These are phyloP conservation scores for Theocolax elegans DNA, from an alignment of 1,140 invertebrate species.

Conservation along the genomic window DNA sequence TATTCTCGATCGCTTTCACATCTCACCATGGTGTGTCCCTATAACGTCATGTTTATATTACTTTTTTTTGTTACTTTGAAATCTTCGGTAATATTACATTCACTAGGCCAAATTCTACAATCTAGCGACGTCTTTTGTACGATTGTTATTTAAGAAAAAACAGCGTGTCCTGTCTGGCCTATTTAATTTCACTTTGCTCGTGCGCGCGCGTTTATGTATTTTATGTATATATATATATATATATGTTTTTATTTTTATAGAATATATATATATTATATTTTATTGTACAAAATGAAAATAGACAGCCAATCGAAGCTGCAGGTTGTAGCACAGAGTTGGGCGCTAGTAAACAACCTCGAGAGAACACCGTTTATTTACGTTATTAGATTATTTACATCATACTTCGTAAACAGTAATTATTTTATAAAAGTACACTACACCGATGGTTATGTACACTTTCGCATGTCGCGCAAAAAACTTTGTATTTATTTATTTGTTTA, in stretches of 20 bases:
- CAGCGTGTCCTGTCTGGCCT: no score
- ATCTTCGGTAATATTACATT: conserved; percentile 14
- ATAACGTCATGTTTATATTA: no score
- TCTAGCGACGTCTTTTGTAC: conserved; percentile 40
- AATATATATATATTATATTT: conserved; percentile 4
- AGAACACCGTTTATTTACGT: neutral
- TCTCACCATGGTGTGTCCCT: no score
- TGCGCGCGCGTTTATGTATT: neutral
- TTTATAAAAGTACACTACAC: conserved; percentile 19
- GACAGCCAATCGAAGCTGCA: neutral
- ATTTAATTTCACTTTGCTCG: neutral
- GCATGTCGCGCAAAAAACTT: no score
- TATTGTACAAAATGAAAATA: conserved; percentile 32
- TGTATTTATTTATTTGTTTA: no score
- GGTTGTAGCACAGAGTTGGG: conserved; percentile 17
- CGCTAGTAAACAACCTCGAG: conserved; percentile 4
- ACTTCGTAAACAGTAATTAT: conserved; percentile 5
- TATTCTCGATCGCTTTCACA: no score
- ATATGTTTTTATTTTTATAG: conserved; percentile 2
- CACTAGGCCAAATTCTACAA: conserved; percentile 46
- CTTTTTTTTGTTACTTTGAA: no score
- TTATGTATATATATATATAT: neutral
- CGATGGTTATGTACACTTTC: no score
- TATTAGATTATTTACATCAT: neutral
- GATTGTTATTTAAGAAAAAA: conserved; percentile 35